Conservation (phyloP, 2,113 vertebrate species). For the Petaurus breviceps region DNA sequence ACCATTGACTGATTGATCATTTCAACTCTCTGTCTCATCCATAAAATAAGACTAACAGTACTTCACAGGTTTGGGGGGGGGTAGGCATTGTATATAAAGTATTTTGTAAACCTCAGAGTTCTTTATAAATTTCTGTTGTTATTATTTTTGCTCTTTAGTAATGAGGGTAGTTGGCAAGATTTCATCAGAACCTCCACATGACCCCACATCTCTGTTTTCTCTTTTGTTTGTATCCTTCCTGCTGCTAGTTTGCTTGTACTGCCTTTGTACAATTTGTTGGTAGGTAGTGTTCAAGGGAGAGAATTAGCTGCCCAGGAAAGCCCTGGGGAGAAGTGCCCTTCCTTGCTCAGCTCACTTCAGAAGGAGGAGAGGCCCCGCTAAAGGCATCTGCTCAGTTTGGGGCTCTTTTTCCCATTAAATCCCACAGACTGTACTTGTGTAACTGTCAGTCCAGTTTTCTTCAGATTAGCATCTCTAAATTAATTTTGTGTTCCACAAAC, state of each 20-base stretch:
- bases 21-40: neutral
- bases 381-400: conserved; percentile 21
- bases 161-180: neutral
- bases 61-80: neutral
- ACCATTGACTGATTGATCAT: neutral
- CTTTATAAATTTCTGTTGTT: neutral
- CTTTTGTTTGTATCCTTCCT: neutral
- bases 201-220: fast-evolving
- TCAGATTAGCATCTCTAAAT: conserved; percentile 73
- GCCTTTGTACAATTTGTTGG: neutral
- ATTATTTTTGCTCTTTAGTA: neutral
- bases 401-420: conserved; percentile 39
- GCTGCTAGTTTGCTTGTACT: neutral
- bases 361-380: neutral
- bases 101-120: neutral
- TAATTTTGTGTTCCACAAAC: conserved; percentile 74
- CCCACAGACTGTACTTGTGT: conserved; percentile 15
- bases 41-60: neutral
- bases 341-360: conserved; percentile 38
- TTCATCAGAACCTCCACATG: neutral
- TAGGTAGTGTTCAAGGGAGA: conserved; percentile 6
- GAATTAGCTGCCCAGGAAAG: neutral
- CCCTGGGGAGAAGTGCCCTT: conserved; percentile 14
- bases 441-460: conserved; percentile 47
- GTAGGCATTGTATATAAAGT: neutral